Evolutionary conservation across 2,113 vertebrate species (phyloP).

Genomic region (Sander vitreus): DNA sequence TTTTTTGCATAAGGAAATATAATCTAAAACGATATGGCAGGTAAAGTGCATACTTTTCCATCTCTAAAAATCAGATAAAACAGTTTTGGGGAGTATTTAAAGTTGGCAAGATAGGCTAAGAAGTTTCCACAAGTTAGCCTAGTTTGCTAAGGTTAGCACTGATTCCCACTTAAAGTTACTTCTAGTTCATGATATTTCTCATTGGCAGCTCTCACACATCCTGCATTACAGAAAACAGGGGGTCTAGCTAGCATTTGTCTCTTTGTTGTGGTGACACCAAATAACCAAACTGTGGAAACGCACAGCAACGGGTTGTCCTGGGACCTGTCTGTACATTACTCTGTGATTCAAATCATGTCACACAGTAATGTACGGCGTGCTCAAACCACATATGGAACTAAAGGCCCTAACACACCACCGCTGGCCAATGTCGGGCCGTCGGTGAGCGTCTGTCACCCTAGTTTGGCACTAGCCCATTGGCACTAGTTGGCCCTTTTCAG

Average conservation of each 20-base stretch:
- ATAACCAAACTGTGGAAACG: background rate
- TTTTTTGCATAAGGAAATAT: background rate
- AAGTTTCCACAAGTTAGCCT: background rate
- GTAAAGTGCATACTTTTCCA: background rate
- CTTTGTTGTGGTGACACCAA: background rate
- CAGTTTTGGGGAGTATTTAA: background rate
- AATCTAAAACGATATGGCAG: background rate
- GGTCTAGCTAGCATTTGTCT: background rate
- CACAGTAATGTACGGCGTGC: background rate
- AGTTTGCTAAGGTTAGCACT: no score
- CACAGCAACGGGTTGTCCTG: background rate
- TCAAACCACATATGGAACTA: background rate
- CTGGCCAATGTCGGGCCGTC: no score
- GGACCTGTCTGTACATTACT: background rate
- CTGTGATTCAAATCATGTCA: background rate
- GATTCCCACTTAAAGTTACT: no score
- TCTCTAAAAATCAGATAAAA: background rate
- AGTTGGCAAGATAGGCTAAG: background rate
- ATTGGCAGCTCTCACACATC: no score
- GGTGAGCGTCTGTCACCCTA: no score
- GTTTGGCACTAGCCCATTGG: no score
- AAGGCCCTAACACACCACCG: no score
- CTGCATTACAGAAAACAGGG: no score
- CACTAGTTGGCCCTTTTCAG: no score
- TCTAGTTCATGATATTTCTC: no score